Evolutionary conservation across 2,113 vertebrate genomes (phyloP), one percentile per base, ranked within the genome.

Genomic region (Nerophis ophidion): DNA sequence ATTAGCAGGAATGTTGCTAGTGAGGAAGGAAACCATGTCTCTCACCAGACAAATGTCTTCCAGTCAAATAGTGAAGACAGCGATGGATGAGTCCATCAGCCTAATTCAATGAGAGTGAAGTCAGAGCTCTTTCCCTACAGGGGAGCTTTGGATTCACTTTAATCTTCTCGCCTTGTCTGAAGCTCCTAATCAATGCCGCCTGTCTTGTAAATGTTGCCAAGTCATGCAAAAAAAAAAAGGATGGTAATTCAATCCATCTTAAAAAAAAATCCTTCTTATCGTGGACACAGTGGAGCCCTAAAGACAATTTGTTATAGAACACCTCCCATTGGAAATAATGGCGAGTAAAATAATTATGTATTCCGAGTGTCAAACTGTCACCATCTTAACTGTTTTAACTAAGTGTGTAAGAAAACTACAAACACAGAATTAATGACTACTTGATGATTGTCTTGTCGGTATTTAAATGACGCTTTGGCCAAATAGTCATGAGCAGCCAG

Each of bases 141-240:
- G 65, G 61, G 65, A 65, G 65, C 53, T 72, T 65, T 70, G 62
- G 68, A 78, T 79, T 75, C 66, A 77, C 79, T 85, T 71, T 67
- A 63, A 44, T 44, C 40, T 44, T 83, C 76, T 81, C 74, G 49
- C 60, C 75, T 65, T 61, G 53, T 81, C 82, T 72, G 6, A 62
- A 4, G 57, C 52, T 46, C 46, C 56, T 75, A 81, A 88, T 88
- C 84, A 81, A 87, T 87, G 83, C 65, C 76, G 75, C 84, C 81
- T 76, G 85, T 84, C 81, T 84, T 84, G 79, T 60, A 70, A 55
- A 63, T 68, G 79, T 77, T 82, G 66, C 60, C 1, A 45, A 8
- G 75, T 67, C 78, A 75, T 60, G 48, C 61, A 67, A 60, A 67
- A 68, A 48, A 71, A 60, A 45, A 60, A 44, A 16, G 58, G 49